Percentiles rank a stretch among this genome's conserved stretches.
phyloP scores from a whole-genome alignment of 2,797 vertebrate genomes.

The Rachycentron canadum region DNA sequence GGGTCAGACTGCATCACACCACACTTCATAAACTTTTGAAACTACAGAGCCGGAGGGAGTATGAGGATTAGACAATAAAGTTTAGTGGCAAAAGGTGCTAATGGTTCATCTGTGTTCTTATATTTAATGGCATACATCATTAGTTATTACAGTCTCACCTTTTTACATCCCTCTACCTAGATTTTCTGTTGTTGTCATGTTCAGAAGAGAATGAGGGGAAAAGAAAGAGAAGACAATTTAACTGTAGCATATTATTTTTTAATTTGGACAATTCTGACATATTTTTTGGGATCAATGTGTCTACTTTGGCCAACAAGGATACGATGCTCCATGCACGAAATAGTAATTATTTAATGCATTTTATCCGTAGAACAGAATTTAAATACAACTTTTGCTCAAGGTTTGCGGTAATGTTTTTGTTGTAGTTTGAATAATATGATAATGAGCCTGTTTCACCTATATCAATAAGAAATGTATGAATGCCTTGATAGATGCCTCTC shows the following conservation, averaged over 20 bases:
- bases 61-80: conserved; percentile 48
- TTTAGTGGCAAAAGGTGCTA: conserved; percentile 52
- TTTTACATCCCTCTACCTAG: background rate
- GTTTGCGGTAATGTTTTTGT: conserved; percentile 18
- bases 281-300: background rate
- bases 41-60: conserved; percentile 36
- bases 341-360: conserved; percentile 25
- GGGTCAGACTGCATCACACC: conserved; percentile 41
- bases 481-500: conserved; percentile 35
- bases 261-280: background rate
- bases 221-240: background rate
- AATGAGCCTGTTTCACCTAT: background rate
- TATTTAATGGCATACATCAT: conserved; percentile 53
- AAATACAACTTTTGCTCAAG: conserved; percentile 27
- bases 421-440: background rate
- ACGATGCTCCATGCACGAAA: background rate
- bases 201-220: background rate
- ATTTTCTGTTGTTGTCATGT: conserved; percentile 10
- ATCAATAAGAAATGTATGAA: background rate
- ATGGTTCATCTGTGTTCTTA: conserved; percentile 45
- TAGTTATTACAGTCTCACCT: conserved; percentile 37
- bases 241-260: background rate
- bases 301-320: background rate
- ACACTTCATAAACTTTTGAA: conserved; percentile 65
- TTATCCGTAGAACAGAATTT: background rate